Conservation (phyloP, 2,888 invertebrate genomes). For the Acanthosepion pharaonis region DNA sequence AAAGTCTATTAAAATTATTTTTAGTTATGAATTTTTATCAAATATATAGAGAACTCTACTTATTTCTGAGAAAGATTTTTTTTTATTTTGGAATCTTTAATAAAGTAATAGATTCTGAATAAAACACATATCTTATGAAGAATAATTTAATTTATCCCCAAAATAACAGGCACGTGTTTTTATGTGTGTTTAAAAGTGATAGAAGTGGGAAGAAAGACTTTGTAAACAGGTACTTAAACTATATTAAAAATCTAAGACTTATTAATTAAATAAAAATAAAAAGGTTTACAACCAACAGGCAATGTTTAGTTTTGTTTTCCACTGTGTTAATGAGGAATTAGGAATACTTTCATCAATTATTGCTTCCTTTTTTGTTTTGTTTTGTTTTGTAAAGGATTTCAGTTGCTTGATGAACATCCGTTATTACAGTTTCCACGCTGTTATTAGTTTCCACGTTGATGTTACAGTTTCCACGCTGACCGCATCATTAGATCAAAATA, state of each 20-base stretch:
- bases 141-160: no score
- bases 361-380: not conserved
- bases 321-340: not conserved
- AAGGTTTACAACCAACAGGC: not conserved
- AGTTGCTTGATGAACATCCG: no score
- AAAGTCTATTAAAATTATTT: no score
- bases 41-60: no score
- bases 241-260: not conserved
- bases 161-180: no score
- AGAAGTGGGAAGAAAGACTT: not conserved
- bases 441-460: not conserved
- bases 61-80: no score
- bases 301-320: not conserved
- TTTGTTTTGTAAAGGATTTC: not conserved
- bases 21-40: no score
- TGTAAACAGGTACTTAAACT: not conserved
- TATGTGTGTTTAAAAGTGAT: not conserved
- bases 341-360: no score
- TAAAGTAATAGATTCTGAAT: no score
- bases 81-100: no score
- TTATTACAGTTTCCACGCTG: not conserved
- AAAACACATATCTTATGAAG: no score
- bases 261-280: not conserved
- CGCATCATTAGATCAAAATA: slow-evolving; percentile 97
- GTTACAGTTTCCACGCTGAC: slow-evolving; percentile 83